These are phyloP conservation scores for Anoplolepis gracilipes DNA, from an alignment of 1,140 invertebrate genomes.

Conservation along the genomic window DNA sequence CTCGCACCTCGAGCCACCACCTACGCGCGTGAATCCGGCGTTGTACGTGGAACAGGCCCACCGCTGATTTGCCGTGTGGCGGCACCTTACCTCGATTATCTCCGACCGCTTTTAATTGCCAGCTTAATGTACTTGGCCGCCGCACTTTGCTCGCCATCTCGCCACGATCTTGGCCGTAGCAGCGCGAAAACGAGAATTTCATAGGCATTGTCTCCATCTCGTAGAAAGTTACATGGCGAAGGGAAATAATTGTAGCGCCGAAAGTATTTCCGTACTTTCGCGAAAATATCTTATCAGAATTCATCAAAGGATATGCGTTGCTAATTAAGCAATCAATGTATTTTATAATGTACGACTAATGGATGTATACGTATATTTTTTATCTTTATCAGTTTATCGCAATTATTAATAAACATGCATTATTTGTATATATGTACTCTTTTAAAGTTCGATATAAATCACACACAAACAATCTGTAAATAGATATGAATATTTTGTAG, in stretches of 20 bases:
- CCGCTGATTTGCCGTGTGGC: conserved; percentile 50
- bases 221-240: conserved; percentile 31
- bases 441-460: not conserved
- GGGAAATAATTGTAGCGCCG: not conserved
- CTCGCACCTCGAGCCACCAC: not conserved
- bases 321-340: not conserved
- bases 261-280: not conserved
- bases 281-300: not conserved
- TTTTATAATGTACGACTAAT: not conserved
- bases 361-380: not conserved
- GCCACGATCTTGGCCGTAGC: conserved; percentile 21
- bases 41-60: conserved; percentile 20
- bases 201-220: conserved; percentile 51
- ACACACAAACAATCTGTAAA: not conserved
- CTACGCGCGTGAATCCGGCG: not conserved
- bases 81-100: conserved; percentile 70
- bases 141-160: conserved; percentile 49
- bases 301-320: not conserved
- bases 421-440: not conserved
- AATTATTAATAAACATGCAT: no score
- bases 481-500: conserved; percentile 25
- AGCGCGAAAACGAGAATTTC: conserved; percentile 47
- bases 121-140: conserved; percentile 67
- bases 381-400: not conserved
- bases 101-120: conserved; percentile 71